Base-by-base conservation (phyloP, 92 coral and sea anemone species). In the Zoanthus solanderi region DNA sequence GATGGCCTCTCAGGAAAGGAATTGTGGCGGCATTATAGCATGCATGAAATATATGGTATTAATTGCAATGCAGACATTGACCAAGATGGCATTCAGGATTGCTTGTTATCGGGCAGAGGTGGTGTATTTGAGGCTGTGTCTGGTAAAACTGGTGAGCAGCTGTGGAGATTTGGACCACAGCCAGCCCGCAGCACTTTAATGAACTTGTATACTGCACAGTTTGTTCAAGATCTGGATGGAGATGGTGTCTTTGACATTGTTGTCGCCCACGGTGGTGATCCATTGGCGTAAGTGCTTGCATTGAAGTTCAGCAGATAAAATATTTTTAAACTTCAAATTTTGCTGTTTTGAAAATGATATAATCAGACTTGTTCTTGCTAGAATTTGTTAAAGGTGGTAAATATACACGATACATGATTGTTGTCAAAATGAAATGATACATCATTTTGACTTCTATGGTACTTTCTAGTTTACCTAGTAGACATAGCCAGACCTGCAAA, bases 251-350 rank as follows among this genome's bases (percentile, higher is more conserved):
- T 92, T 81, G 99, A 97, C 65, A 92, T 97, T 14, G 85, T 97
- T 57, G 98, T 90, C 7, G 90, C 98, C 9, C 99, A 97, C 88
- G 99, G 99, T 10, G 99, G 99, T 16, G 99, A 97, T 86, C 99
- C 99, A 68, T 73, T 95, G 79, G 98, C 98, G 99, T 97, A 91
- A 83, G 95, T 88, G 29, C 53, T 15, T 31, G 60, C 30, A 16
- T 13, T 18, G 34, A 37, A 11, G 6, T 8, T 77, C 9, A 31
- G 32, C 10, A 50, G 12, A 50, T 50, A 50, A 50, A 50, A 50
- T 50, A 50, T 50, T 50, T 50, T 7, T 23, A 9, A 13, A 37
- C 4, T 37, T n/a, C 6, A 0, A 23, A 67, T 17, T 1, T 67
- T 9, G 37, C 11, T 2, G 5, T 23, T 28, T 68, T 68, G 17